These are phyloP conservation scores for Pelvicachromis taeniatus DNA, from an alignment of 2,113 vertebrate species.

Conservation along the genomic window DNA sequence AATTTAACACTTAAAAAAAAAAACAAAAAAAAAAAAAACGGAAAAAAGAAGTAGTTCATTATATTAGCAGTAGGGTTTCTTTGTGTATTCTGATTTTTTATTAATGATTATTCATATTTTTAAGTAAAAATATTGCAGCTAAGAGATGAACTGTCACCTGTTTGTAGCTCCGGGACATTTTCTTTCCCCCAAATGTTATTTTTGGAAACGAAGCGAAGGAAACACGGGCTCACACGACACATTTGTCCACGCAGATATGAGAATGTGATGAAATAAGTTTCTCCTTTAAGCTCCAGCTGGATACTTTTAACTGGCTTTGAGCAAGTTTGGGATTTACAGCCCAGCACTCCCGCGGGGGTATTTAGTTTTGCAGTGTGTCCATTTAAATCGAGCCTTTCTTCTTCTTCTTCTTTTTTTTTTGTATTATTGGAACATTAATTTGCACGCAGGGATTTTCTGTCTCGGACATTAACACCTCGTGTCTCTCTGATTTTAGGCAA, in stretches of 20 bases:
- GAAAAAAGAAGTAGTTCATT: not conserved
- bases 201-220: not conserved
- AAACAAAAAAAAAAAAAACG: not conserved
- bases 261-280: not conserved
- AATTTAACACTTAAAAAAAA: no score
- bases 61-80: not conserved
- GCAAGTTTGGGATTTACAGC: not conserved
- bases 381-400: not conserved
- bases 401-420: not conserved
- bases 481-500: constrained; percentile 81
- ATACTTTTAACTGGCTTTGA: not conserved
- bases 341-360: not conserved
- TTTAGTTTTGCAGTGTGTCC: not conserved
- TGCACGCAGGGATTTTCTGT: not conserved
- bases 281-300: not conserved
- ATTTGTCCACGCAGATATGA: not conserved
- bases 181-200: not conserved
- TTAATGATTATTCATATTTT: not conserved
- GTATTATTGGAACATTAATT: not conserved
- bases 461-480: constrained; percentile 35
- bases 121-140: not conserved
- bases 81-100: not conserved
- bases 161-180: constrained; percentile 17
- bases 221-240: not conserved
- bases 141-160: constrained; percentile 13